Base-by-base conservation (phyloP, 2,113 vertebrate species). In the Pongo abelii region DNA sequence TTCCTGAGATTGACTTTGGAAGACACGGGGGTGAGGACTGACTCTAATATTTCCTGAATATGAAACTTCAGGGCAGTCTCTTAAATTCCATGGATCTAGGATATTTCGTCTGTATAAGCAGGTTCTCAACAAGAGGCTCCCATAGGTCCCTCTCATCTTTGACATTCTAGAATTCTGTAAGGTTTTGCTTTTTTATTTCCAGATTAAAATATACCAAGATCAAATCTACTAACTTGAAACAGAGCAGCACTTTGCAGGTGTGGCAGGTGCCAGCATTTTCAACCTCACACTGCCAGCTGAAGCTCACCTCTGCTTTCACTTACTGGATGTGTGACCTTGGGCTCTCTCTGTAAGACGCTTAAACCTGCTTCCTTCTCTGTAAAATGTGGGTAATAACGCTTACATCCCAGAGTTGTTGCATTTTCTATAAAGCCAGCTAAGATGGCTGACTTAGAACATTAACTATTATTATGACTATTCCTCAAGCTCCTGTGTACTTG, bases 241-340 rank as follows among this genome's bases (percentile, higher is more conserved):
- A 70, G 6, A 32, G 32, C 8, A 16, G 57, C 75, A 17, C 2
- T n/a, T 50, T 40, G 3, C 13, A 11, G 38, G 55, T 12, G 4
- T 43, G 1, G 20, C 12, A 8, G 16, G 20, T 38, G 11, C 27
- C 2, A 0, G 55, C 35, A 6, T 4, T 6, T 1, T 22, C 0
- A 1, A 1, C 59, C 69, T 30, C 27, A 17, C 18, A 0, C 6
- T 1, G 7, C 13, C 2, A 17, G 59, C 2, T 6, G 0, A 11
- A 16, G 43, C 84, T 46, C 8, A 2, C 38, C 83, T 86, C 38
- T 59, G 46, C 38, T 25, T 38, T 72, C n/a, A 11, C 13, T 35
- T 50, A 22, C 40, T 35, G 11, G 50, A 7, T 9, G 10, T 14
- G 0, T 22, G 32, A 67, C 13, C 32, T 5, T 11, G 43, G 59